These are phyloP conservation scores for Pogonus chalceus DNA, from an alignment of 1,140 invertebrate genomes.

Conservation along the genomic window DNA sequence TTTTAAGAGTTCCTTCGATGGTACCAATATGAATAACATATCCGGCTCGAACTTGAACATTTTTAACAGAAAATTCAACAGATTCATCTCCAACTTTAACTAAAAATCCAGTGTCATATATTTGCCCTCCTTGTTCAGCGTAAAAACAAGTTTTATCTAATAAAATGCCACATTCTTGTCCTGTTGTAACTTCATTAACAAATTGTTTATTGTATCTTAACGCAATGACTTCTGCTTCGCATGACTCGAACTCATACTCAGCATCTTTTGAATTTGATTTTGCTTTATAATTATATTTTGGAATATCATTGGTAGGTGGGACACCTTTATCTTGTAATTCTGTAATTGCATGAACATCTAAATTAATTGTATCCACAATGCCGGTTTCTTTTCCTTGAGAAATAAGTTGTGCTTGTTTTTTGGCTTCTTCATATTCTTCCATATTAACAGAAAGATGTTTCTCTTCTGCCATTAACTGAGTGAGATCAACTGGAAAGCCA, in stretches of 20 bases:
- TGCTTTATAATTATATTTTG: slow-evolving; percentile 86
- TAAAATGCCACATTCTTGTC: slow-evolving; percentile 86
- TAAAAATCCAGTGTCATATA: slow-evolving; percentile 93
- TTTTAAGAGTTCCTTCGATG: slow-evolving; percentile 71
- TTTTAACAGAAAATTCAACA: slow-evolving; percentile 86
- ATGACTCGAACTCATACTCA: slow-evolving; percentile 59
- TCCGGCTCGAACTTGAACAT: slow-evolving; percentile 92
- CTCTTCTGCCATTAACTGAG: slow-evolving; percentile 95
- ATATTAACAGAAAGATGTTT: slow-evolving; percentile 82
- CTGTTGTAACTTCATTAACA: slow-evolving; percentile 71
- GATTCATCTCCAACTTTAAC: slow-evolving; percentile 76
- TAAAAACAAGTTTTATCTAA: slow-evolving; percentile 93
- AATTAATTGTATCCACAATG: slow-evolving; percentile 68
- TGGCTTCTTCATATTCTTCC: slow-evolving; percentile 82
- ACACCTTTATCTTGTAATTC: slow-evolving; percentile 74
- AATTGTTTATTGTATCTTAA: slow-evolving; percentile 73
- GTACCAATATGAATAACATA: slow-evolving; percentile 91
- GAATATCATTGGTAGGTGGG: slow-evolving; percentile 77
- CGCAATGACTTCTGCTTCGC: slow-evolving; percentile 56
- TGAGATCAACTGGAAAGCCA: slow-evolving; percentile 96
- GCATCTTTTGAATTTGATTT: slow-evolving; percentile 48
- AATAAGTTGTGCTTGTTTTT: slow-evolving; percentile 77
- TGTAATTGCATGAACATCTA: slow-evolving; percentile 93
- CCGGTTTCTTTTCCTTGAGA: slow-evolving; percentile 76
- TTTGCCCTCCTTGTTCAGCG: slow-evolving; percentile 97